phyloP scores from a whole-genome alignment of 2,888 invertebrate genomes.

The Drosophila yooni region DNA sequence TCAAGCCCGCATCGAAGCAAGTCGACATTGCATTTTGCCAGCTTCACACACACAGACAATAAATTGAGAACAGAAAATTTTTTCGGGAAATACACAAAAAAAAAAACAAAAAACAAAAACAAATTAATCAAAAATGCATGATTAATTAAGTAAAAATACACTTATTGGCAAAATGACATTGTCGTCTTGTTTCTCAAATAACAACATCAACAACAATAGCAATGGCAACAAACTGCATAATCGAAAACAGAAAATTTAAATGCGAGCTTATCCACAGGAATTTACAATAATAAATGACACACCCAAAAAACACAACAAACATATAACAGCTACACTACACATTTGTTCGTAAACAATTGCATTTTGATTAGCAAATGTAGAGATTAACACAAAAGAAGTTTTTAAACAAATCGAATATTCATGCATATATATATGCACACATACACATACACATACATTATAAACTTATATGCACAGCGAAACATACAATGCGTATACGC shows the following conservation, averaged over 20 bases:
- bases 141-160: neutral
- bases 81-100: neutral
- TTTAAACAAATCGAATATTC: neutral
- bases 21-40: slow-evolving; percentile 10
- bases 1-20: neutral
- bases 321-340: neutral
- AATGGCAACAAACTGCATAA: neutral
- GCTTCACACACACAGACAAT: slow-evolving; percentile 48
- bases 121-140: neutral
- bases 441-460: neutral
- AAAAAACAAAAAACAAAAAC: neutral
- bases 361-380: neutral
- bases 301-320: neutral
- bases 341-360: neutral
- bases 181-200: neutral
- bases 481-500: neutral
- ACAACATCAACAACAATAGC: neutral
- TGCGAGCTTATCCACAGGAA: neutral
- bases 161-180: slow-evolving; percentile 7
- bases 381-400: neutral
- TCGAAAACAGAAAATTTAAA: neutral
- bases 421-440: neutral
- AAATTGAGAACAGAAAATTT: slow-evolving; percentile 34
- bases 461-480: neutral
- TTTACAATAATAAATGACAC: neutral